phyloP scores from a whole-genome alignment of 2,888 invertebrate genomes.

The Prosapia bicincta region DNA sequence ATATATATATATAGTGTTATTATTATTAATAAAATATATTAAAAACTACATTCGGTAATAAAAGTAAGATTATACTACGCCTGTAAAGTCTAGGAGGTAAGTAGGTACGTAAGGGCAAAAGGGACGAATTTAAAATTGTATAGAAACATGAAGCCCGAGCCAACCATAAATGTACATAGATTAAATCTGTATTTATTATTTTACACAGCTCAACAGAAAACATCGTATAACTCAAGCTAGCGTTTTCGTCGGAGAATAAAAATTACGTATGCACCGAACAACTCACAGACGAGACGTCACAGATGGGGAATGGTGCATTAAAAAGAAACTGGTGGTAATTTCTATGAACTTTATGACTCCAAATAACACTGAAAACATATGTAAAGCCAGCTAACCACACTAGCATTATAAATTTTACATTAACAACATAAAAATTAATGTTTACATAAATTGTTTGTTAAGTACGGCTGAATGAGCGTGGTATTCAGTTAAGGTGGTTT shows the following conservation, averaged over 20 bases:
- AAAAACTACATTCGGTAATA: too few species aligned
- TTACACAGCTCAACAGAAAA: too few species aligned
- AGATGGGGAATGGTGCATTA: neutral
- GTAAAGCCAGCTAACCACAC: neutral
- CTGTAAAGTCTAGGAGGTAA: too few species aligned
- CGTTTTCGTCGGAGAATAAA: neutral
- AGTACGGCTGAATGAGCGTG: neutral
- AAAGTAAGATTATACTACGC: too few species aligned
- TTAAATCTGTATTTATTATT: too few species aligned
- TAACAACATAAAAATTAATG: slow-evolving; percentile 2
- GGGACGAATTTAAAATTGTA: too few species aligned
- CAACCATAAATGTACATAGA: too few species aligned
- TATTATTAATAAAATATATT: too few species aligned
- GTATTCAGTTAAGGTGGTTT: neutral
- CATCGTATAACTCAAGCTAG: neutral
- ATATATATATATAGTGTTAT: too few species aligned
- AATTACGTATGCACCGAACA: neutral
- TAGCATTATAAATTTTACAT: neutral
- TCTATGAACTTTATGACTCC: neutral
- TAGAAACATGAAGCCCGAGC: too few species aligned
- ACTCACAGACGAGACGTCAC: neutral
- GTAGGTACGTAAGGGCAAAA: too few species aligned
- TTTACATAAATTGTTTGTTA: neutral
- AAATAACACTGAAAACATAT: neutral
- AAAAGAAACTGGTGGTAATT: neutral